phyloP scores from a whole-genome alignment of 2,888 invertebrate genomes.

The Aelia acuminata region DNA sequence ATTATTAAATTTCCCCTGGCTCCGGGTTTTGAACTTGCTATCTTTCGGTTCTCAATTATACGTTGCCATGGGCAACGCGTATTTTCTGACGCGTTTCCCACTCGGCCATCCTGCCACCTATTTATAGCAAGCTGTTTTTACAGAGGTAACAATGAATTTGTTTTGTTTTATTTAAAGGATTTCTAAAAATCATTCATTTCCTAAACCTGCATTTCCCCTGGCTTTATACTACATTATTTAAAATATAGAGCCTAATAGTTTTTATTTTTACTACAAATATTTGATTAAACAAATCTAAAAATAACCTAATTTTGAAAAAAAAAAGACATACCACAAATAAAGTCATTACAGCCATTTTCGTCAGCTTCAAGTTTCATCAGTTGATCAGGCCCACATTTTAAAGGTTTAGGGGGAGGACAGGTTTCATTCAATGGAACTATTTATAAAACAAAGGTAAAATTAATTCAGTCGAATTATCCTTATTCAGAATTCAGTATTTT shows the following conservation, averaged over 20 bases:
- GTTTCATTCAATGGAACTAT: conserved; percentile 70
- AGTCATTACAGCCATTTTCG: conserved; percentile 79
- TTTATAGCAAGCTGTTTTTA: not conserved
- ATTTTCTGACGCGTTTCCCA: too few relatives aligned
- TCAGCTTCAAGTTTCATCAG: conserved; percentile 77
- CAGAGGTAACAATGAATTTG: not conserved
- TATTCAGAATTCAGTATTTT: not conserved
- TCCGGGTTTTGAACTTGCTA: too few relatives aligned
- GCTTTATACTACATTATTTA: not conserved
- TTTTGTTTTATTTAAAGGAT: not conserved
- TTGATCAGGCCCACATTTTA: conserved; percentile 81
- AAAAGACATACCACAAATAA: conserved; percentile 77
- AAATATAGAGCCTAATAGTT: not conserved
- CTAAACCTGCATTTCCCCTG: not conserved
- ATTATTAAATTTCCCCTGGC: too few relatives aligned
- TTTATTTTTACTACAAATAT: not conserved
- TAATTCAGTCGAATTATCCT: not conserved
- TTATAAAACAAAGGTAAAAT: conserved; percentile 63
- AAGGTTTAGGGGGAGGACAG: conserved; percentile 79
- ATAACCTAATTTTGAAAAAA: not conserved
- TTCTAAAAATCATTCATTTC: not conserved
- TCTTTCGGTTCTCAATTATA: too few relatives aligned
- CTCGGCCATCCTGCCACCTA: too few relatives aligned
- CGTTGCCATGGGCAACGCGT: too few relatives aligned
- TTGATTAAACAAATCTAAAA: not conserved